Base-by-base conservation (phyloP, 2,113 vertebrate genomes). In the Alaudala cheleensis region DNA sequence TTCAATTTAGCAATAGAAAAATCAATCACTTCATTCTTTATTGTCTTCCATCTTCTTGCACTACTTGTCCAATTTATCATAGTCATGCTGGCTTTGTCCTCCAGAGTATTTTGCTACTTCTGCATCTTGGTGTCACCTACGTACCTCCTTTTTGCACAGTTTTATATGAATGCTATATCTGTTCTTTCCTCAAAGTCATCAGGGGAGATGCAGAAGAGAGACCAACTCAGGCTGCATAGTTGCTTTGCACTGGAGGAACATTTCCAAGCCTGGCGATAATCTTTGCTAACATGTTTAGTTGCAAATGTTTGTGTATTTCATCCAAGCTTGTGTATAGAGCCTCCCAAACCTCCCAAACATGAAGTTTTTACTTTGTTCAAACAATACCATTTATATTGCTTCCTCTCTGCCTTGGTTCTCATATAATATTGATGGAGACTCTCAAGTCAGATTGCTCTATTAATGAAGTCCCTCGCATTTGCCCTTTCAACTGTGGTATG, bases 1-100 rank as follows among this genome's bases (percentile, higher is more conserved):
- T 69, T 71, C 77, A 67, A 86, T 58, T 54, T 37, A 67, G 33
- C 39, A 62, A 39, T 5, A 40, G 31, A 51, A 51, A 51, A 87
- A 94, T 95, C 87, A 92, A 96, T 95, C 87, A 91, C n/a, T 91
- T 60, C 14, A 11, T 33, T 84, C 71, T 93, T 81, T 54, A 25
- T 8, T 81, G 50, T 77, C 69, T 91, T 94, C 84, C 72, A 54
- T 89, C 44, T 61, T 88, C 76, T 86, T 74, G 26, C 24, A 56
- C 29, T 3, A 6, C 21, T 94, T 81, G 29, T 87, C 24, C 47
- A 84, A 95, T 95, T 89, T 64, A 74, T 94, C 84, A 91, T 25
- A 74, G 33, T 67, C 39, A 24, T 9, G 2, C 14, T 37, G 51
- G 44, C 69, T 77, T 93, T 84, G 78, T 81, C 73, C 93, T 96